Evolutionary conservation across 1,140 invertebrate species (phyloP).

Genomic region (Frieseomelitta varia): DNA sequence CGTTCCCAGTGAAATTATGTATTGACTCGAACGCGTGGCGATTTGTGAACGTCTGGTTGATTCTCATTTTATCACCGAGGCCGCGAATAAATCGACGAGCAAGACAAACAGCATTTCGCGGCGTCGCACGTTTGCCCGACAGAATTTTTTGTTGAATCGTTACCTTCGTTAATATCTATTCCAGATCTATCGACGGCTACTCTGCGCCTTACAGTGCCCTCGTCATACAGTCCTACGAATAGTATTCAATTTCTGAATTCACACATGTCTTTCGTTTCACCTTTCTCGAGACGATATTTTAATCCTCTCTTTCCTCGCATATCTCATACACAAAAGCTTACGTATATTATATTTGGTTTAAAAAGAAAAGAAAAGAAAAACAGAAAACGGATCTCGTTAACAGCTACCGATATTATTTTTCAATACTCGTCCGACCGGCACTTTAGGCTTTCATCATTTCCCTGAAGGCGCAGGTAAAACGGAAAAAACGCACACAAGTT

Average conservation of each 20-base stretch:
- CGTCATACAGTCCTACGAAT: conserved; percentile 77
- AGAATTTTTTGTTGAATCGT: conserved; percentile 59
- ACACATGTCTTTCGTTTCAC: conserved; percentile 65
- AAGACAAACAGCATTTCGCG: conserved; percentile 47
- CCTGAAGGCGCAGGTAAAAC: conserved; percentile 47
- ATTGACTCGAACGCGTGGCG: background rate
- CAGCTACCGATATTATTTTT: background rate
- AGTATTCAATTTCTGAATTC: conserved; percentile 71
- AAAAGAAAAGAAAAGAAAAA: too few relatives aligned
- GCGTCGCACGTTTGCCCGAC: conserved; percentile 57
- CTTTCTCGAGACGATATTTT: conserved; percentile 49
- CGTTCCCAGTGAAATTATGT: background rate
- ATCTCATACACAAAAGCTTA: background rate
- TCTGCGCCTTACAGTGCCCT: conserved; percentile 77
- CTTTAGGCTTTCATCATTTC: conserved; percentile 30
- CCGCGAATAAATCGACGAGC: background rate
- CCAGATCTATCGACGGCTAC: conserved; percentile 78
- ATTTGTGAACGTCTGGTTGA: too few relatives aligned
- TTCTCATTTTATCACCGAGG: background rate
- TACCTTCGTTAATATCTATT: conserved; percentile 78
- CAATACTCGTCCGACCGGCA: background rate
- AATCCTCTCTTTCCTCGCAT: conserved; percentile 25
- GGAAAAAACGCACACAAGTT: conserved; percentile 50
- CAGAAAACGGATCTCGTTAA: background rate
- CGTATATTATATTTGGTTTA: too few relatives aligned